A percentile compares a stretch with the other conserved stretches of the same genome.
Evolutionary conservation across 2,888 invertebrate genomes (phyloP).

Genomic region (Graphium colonna): DNA sequence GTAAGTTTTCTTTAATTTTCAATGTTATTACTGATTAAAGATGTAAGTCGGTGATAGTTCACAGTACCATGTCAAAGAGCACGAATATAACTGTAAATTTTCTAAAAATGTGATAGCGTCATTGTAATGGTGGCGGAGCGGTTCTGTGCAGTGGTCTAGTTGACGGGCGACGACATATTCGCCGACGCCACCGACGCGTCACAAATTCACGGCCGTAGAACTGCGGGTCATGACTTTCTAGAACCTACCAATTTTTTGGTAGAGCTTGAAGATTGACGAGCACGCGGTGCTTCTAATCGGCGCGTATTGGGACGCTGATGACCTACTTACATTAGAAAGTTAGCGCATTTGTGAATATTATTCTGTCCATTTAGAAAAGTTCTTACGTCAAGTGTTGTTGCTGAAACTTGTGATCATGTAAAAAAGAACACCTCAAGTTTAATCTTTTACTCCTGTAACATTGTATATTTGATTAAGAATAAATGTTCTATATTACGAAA

Average conservation of each 20-base stretch:
- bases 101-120: slow-evolving; percentile 59
- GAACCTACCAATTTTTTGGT: slow-evolving; percentile 40
- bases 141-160: slow-evolving; percentile 46
- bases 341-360: slow-evolving; percentile 26
- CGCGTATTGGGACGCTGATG: slow-evolving; percentile 32
- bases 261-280: slow-evolving; percentile 13
- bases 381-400: neutral
- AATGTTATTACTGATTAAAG: slow-evolving; percentile 35
- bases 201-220: slow-evolving; percentile 53
- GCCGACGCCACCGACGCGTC: slow-evolving; percentile 66
- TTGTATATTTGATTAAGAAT: too few species aligned
- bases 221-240: slow-evolving; percentile 58
- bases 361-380: neutral
- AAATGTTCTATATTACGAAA: too few species aligned
- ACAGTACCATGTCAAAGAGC: slow-evolving; percentile 30
- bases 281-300: slow-evolving; percentile 32
- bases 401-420: too few species aligned
- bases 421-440: too few species aligned
- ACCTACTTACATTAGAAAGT: slow-evolving; percentile 43
- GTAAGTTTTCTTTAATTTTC: slow-evolving; percentile 56
- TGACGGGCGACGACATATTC: slow-evolving; percentile 59
- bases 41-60: slow-evolving; percentile 26
- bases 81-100: slow-evolving; percentile 32
- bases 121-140: slow-evolving; percentile 52
- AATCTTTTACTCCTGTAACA: too few species aligned